Conservation (phyloP, 2,797 vertebrate species). For the Platalea minor region DNA sequence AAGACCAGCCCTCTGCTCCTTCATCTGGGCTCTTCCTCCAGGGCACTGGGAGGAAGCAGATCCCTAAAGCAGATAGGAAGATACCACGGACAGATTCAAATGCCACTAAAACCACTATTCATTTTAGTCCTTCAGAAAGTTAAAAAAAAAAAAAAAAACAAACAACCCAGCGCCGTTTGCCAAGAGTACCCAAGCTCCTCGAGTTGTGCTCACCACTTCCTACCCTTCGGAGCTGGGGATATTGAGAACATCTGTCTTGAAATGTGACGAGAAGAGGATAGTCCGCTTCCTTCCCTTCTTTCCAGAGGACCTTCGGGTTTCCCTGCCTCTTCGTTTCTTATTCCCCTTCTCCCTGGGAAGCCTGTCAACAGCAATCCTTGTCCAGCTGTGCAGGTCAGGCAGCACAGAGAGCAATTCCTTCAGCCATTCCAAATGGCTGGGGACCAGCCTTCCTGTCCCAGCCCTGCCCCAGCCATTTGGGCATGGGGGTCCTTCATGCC, state of each 20-base stretch:
- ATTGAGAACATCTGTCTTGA: constrained; percentile 61
- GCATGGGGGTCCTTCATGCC: fast-evolving
- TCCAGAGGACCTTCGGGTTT: not conserved
- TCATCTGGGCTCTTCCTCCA: not conserved
- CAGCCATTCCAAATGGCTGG: not conserved
- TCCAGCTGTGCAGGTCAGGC: constrained; percentile 28
- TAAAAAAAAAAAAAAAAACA: not conserved
- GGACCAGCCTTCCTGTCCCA: not conserved
- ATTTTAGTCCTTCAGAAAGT: constrained; percentile 18
- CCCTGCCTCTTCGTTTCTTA: constrained; percentile 26
- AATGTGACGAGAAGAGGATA: not conserved
- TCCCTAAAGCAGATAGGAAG: constrained; percentile 28
- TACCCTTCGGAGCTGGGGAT: constrained; percentile 29
- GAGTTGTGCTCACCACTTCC: constrained; percentile 54
- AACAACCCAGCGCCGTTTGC: not conserved
- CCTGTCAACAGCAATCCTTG: constrained; percentile 39
- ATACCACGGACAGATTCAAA: constrained; percentile 28
- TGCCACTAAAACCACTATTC: constrained; percentile 55
- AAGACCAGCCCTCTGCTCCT: not conserved
- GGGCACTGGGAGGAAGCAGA: constrained; percentile 30
- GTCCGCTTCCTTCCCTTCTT: not conserved
- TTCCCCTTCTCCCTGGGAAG: not conserved
- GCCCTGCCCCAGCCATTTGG: not conserved
- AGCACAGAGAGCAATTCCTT: not conserved
- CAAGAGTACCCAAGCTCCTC: constrained; percentile 10